Conservation (phyloP, 2,888 invertebrate species). For the Syrphus vitripennis region DNA sequence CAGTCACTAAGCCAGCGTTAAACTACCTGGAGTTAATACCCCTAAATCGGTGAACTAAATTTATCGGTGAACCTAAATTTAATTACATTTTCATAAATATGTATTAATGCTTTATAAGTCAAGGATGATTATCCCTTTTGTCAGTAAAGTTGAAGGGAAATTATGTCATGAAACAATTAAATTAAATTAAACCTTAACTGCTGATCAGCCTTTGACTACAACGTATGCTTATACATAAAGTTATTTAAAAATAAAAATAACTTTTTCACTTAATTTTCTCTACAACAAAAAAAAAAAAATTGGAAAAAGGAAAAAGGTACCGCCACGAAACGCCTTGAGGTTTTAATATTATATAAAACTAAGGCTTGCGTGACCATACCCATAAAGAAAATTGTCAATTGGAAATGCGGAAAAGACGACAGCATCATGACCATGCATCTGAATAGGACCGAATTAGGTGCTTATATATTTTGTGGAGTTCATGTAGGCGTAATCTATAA, state of each 20-base stretch:
- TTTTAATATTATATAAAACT: not conserved
- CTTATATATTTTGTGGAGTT: not conserved
- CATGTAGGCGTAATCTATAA: constrained; percentile 39
- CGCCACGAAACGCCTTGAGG: not conserved
- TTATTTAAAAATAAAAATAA: constrained; percentile 3
- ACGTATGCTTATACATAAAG: not conserved
- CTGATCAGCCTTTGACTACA: not conserved
- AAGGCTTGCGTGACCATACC: not conserved
- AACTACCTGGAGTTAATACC: no score
- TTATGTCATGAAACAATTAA: no score
- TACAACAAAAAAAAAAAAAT: no score
- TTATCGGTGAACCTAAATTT: no score
- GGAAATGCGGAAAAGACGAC: constrained; percentile 41
- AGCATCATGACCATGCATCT: constrained; percentile 16
- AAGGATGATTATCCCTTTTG: no score
- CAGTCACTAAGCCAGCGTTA: no score
- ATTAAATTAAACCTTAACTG: not conserved
- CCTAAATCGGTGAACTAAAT: no score
- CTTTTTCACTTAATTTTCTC: constrained; percentile 43
- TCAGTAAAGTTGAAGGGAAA: no score
- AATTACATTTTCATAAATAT: no score
- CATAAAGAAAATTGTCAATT: constrained; percentile 15
- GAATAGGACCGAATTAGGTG: constrained; percentile 14
- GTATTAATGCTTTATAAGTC: no score
- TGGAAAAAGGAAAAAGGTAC: constrained; percentile 24